Evolutionary conservation across 2,888 invertebrate species (phyloP), one percentile per base, ranked within the genome.

Genomic region (Buathra laborator): DNA sequence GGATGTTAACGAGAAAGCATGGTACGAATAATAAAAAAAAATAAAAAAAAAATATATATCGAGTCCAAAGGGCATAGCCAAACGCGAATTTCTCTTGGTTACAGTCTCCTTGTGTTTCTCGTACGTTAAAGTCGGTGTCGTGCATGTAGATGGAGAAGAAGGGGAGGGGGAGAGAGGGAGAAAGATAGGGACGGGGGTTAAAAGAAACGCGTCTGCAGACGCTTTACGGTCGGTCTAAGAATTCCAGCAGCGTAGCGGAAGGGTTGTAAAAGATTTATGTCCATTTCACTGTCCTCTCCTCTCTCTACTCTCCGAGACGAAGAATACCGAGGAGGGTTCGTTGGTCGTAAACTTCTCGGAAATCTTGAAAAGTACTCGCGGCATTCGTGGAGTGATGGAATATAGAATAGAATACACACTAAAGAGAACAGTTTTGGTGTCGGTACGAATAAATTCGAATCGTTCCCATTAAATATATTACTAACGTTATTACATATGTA

Each of bases 201-300:
- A 80, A 85, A 67, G 67, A 85, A 80, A 83, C 66, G 76, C 79
- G 78, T 79, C 75, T 76, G 66, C 79, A 59, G 82, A 79, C 85
- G 70, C 76, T 85, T 85, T 83, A 85, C 83, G 83, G 86, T 71
- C 81, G 67, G 72, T 80, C 83, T 81, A 87, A 85, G 82, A 85
- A 87, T 86, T 87, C 86, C 82, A 70, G 76, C 66, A 80, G 81
- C 86, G 87, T 85, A 86, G 83, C 84, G 82, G 83, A 87, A 85
- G 83, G 83, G 85, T 85, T 87, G 86, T 87, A 87, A 86, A 86
- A 87, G 85, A 87, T 87, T 87, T 87, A 87, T 81, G 81, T 68
- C 74, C 76, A 79, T 83, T 86, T 86, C 81, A 64, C 87, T 85
- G 83, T 76, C 71, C 71, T 79, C 66, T 75, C 71, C 19, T 29